Evolutionary conservation across 2,113 vertebrate genomes (phyloP).

Genomic region (Thinocorus orbignyianus): DNA sequence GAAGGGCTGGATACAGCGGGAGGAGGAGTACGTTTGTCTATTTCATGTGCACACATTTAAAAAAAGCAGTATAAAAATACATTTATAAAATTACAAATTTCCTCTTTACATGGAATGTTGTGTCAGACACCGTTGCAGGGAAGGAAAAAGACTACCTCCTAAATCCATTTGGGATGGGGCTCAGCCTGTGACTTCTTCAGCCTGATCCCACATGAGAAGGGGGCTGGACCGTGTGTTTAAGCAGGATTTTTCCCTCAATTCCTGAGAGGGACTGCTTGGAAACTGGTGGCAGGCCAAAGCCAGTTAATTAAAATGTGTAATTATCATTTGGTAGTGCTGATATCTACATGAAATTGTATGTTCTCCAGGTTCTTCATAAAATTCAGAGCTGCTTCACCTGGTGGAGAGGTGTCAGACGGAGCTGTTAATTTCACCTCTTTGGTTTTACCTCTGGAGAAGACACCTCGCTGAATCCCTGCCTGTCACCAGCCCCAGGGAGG

Average conservation of each 20-base stretch:
- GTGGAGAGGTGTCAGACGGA: neutral
- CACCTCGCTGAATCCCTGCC: neutral
- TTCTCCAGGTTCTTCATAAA: neutral
- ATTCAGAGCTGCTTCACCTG: neutral
- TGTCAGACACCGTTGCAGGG: neutral
- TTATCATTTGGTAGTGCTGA: neutral
- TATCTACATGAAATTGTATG: neutral
- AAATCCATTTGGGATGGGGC: neutral
- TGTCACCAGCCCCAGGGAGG: rapidly evolving
- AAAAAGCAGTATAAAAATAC: conserved; percentile 81
- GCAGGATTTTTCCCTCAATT: neutral
- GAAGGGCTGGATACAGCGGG: neutral
- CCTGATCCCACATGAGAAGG: neutral
- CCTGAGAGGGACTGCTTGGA: neutral
- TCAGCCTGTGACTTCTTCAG: neutral
- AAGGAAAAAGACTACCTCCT: neutral
- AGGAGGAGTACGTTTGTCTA: neutral
- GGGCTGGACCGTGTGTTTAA: neutral
- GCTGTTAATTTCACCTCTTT: neutral
- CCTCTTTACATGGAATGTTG: conserved; percentile 72
- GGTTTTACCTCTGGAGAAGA: neutral
- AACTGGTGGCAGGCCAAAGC: neutral
- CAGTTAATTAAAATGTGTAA: neutral
- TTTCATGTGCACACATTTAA: conserved; percentile 43
- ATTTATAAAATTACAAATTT: conserved; percentile 74